Percentiles rank a stretch among this genome's conserved stretches.
Conservation (phyloP, 2,888 invertebrate genomes). For the Danaus chrysippus region DNA sequence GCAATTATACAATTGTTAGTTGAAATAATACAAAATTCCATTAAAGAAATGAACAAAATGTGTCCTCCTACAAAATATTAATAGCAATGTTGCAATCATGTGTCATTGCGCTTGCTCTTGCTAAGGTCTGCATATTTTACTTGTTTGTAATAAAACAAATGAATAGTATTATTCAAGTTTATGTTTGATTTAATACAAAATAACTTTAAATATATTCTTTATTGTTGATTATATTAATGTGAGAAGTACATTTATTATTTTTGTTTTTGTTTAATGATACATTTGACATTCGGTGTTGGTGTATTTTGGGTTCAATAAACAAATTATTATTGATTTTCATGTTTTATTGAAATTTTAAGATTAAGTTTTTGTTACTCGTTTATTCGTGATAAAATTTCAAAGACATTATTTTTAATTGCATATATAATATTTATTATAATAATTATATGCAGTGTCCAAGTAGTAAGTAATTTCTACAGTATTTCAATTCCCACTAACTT, state of each 20-base stretch:
- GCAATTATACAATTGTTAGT: background rate
- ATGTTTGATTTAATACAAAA: background rate
- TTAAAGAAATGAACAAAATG: background rate
- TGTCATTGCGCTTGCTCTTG: background rate
- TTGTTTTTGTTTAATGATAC: constrained; percentile 17
- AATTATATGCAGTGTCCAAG: background rate
- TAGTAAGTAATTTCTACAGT: background rate
- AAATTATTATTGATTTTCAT: constrained; percentile 5
- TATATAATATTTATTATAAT: background rate
- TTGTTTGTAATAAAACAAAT: no score
- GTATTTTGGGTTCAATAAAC: constrained; percentile 52
- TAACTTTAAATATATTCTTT: background rate
- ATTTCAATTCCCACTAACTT: no score
- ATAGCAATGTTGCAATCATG: background rate
- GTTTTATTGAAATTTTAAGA: constrained; percentile 9
- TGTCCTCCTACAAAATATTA: background rate
- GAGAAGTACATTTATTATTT: background rate
- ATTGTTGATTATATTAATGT: background rate
- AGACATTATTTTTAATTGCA: background rate
- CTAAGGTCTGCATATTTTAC: background rate
- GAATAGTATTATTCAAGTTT: no score
- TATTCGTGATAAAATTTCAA: no score
- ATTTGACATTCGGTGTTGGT: constrained; percentile 47
- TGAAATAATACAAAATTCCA: background rate
- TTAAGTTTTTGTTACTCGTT: background rate